phyloP scores from a whole-genome alignment of 2,888 invertebrate species.

The Aporophyla lueneburgensis region DNA sequence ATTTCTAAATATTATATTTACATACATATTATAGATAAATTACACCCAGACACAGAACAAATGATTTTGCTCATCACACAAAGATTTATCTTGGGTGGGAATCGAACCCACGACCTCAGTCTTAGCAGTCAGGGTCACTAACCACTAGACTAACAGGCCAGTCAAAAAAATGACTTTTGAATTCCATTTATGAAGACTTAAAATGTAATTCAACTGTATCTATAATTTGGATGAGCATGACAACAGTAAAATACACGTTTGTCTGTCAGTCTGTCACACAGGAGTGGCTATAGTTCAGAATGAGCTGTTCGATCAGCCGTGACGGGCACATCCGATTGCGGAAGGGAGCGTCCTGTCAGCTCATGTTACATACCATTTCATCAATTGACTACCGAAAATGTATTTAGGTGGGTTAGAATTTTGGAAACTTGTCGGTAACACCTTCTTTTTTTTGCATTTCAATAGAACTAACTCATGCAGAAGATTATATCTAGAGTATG shows the following conservation, averaged over 20 bases:
- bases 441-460: not conserved
- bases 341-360: slow-evolving; percentile 61
- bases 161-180: too few species aligned
- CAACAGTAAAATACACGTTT: slow-evolving; percentile 21
- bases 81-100: too few species aligned
- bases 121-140: too few species aligned
- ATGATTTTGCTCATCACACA: too few species aligned
- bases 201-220: not conserved
- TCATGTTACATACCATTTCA: slow-evolving; percentile 51
- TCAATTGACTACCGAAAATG: slow-evolving; percentile 32
- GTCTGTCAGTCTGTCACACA: not conserved
- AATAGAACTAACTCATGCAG: not conserved
- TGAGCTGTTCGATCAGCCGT: slow-evolving; percentile 52
- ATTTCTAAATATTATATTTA: too few species aligned
- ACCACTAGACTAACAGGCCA: too few species aligned
- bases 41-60: too few species aligned
- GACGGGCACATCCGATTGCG: slow-evolving; percentile 57
- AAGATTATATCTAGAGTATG: not conserved
- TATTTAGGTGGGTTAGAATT: not conserved
- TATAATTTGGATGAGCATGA: not conserved
- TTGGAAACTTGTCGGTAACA: not conserved
- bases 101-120: too few species aligned
- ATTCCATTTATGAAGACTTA: not conserved
- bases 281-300: slow-evolving; percentile 18
- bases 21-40: too few species aligned